Base-by-base conservation (phyloP, 1,140 invertebrate genomes). In the Drosophila nebulosa region DNA sequence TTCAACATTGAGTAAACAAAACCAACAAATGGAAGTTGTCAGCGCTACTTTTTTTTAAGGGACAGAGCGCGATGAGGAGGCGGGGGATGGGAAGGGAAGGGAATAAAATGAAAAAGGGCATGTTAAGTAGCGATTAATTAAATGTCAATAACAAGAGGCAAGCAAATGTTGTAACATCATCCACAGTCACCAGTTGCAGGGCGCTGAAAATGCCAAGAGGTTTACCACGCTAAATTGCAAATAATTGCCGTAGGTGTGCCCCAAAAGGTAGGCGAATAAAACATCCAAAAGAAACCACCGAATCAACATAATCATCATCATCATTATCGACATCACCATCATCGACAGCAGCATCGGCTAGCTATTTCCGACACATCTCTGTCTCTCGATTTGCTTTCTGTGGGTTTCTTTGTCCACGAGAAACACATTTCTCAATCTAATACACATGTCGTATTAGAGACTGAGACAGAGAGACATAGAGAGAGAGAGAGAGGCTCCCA, bases 61-160 rank as follows among this genome's bases (percentile, higher is more conserved):
- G 2, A 32, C 30, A n/a, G n/a, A n/a, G n/a, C n/a, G n/a, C n/a
- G n/a, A n/a, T n/a, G n/a, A n/a, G n/a, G n/a, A n/a, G n/a, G n/a
- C n/a, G n/a, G n/a, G n/a, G n/a, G n/a, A n/a, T n/a, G n/a, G n/a
- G n/a, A n/a, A n/a, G n/a, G n/a, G n/a, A 32, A 7, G 7, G 1
- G 2, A 12, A 12, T 4, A 35, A 39, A 14, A 39, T 10, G 9
- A 63, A 24, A 50, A 16, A 30, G 16, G 53, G 39, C 64, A 69
- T 71, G 81, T 78, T 80, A 80, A 85, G 69, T 79, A 75, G 77
- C 67, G 74, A 81, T 85, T 79, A 86, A 80, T 85, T 86, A 69
- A 78, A 74, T 46, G 67, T 68, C 78, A 78, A 81, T 86, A 85
- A 74, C 64, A 74, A 77, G 66, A 39, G 65, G 64, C 55, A 64